These are phyloP conservation scores for Kradibia gibbosae DNA, from an alignment of 1,140 invertebrate genomes.

Conservation along the genomic window DNA sequence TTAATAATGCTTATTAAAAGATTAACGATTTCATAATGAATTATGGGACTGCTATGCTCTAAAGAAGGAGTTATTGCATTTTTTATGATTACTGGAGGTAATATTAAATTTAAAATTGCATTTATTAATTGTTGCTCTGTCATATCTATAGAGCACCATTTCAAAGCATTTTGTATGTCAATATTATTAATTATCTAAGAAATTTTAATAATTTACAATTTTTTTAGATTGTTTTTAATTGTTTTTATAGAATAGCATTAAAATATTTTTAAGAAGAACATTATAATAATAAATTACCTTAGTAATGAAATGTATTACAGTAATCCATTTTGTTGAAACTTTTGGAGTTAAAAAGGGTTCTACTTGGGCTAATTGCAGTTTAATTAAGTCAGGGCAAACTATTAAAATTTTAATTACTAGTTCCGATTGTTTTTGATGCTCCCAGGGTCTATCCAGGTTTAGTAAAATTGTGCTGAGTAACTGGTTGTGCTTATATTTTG, in stretches of 20 bases:
- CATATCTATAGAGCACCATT: conserved; percentile 54
- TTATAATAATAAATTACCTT: conserved; percentile 64
- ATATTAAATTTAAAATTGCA: conserved; percentile 56
- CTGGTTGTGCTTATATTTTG: conserved; percentile 76
- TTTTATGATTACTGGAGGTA: conserved; percentile 63
- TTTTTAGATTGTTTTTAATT: no score
- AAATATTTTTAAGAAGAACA: no score
- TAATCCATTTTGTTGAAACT: conserved; percentile 75
- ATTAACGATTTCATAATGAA: conserved; percentile 61
- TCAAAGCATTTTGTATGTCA: conserved; percentile 56
- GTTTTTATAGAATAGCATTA: no score
- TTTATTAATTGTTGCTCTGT: conserved; percentile 59
- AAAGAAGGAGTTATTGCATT: conserved; percentile 58
- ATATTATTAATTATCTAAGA: conserved; percentile 61
- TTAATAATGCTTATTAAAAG: conserved; percentile 60
- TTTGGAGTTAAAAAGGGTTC: conserved; percentile 77
- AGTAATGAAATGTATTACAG: conserved; percentile 72
- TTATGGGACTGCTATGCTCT: conserved; percentile 55
- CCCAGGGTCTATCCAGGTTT: conserved; percentile 78
- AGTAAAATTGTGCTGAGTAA: conserved; percentile 78
- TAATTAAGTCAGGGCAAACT: conserved; percentile 82
- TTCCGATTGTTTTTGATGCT: conserved; percentile 77
- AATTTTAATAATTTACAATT: conserved; percentile 14
- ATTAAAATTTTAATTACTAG: conserved; percentile 78
- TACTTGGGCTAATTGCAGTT: conserved; percentile 75